Evolutionary conservation across 1,140 invertebrate species (phyloP).

Genomic region (Drosophila navojoa): DNA sequence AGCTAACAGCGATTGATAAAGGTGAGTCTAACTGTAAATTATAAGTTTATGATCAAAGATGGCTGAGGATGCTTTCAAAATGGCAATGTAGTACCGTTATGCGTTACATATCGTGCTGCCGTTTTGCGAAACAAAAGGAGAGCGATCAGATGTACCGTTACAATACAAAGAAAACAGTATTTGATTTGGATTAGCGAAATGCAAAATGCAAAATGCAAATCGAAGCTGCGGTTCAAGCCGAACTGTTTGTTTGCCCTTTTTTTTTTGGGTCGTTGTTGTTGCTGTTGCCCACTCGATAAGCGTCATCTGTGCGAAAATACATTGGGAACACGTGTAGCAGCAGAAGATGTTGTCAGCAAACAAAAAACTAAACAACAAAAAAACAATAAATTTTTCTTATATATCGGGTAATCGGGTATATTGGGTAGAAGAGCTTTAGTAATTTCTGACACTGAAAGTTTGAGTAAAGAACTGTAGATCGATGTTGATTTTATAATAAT

Average conservation of each 20-base stretch:
- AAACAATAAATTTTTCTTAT: conserved; percentile 1
- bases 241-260: conserved; percentile 32
- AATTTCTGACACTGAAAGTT: too few relatives aligned
- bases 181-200: conserved; percentile 30
- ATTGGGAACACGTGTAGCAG: background rate
- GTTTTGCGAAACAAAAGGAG: background rate
- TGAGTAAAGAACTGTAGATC: too few relatives aligned
- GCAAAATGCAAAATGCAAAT: conserved; percentile 1
- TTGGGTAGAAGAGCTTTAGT: too few relatives aligned
- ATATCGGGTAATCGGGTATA: too few relatives aligned
- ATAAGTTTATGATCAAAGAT: background rate
- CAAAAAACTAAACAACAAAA: conserved; percentile 1
- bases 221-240: conserved; percentile 19
- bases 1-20: conserved; percentile 12
- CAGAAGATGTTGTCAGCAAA: conserved; percentile 22
- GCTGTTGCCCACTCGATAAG: conserved; percentile 24
- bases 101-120: background rate
- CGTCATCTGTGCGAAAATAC: conserved; percentile 18
- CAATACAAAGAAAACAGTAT: conserved; percentile 7
- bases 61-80: conserved; percentile 1
- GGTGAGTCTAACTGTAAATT: conserved; percentile 30
- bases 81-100: conserved; percentile 3
- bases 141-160: conserved; percentile 37
- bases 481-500: too few relatives aligned
- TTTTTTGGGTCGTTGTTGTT: conserved; percentile 4